Base-by-base conservation (phyloP, 1,140 invertebrate genomes). In the Chironomus striatipennis region DNA sequence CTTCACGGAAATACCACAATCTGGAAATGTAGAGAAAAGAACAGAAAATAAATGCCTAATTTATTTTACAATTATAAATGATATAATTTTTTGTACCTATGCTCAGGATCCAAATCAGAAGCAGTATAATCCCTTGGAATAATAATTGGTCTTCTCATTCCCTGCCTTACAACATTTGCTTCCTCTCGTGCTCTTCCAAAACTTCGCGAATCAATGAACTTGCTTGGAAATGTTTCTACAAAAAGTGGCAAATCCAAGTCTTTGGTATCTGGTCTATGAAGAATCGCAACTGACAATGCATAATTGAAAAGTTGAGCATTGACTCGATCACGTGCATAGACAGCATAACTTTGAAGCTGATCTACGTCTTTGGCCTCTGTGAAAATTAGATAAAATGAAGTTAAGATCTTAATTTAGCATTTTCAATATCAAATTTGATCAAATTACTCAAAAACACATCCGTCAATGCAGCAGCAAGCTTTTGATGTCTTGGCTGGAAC, bases 101-200 rank as follows among this genome's bases (percentile, higher is more conserved):
- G 91, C 78, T 94, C 92, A 0, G 85, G 85, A 75, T 93, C 91
- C 15, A 87, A 77, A 75, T 91, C 87, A 0, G 88, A 88, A 0
- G 91, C 91, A 0, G 91, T 91, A 77, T 90, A 91, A 80, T 91
- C 89, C 18, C 83, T 79, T 0, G 90, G 90, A 75, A 93, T 90
- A 43, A 87, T 85, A 65, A 93, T 86, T 1, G 90, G 89, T 77
- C 86, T 80, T 76, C 91, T 88, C 85, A 76, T 81, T 86, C 2
- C 81, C 77, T 8, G 85, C 67, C 84, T 80, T 0, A 77, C 77
- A 12, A 86, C 86, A 0, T 88, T 81, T 0, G 82, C 77, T 42
- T 85, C 85, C 77, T 90, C 91, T 75, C 87, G 86, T 10, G 91
- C 89, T n/a, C 86, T 85, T 86, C 7, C 85, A 77, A 1, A 5